Percentiles rank a stretch among this genome's conserved stretches.
Evolutionary conservation across 2,113 vertebrate genomes (phyloP).

Genomic region (Lagenorhynchus albirostris): DNA sequence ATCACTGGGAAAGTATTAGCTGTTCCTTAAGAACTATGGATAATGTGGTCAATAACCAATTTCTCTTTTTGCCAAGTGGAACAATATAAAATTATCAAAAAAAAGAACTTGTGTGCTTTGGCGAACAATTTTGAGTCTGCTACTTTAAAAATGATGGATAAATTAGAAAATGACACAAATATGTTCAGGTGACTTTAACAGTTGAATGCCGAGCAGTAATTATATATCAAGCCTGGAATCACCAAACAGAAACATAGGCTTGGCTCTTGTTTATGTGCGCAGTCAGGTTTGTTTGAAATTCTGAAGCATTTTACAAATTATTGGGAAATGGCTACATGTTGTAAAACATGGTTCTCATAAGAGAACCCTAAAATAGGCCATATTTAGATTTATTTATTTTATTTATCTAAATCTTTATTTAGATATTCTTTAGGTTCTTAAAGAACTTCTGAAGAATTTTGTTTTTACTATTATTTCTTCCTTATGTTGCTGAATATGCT

Average conservation of each 20-base stretch:
- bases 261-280: background rate
- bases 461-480: background rate
- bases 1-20: background rate
- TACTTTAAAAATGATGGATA: background rate
- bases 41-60: background rate
- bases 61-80: background rate
- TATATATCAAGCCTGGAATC: background rate
- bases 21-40: background rate
- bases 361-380: background rate
- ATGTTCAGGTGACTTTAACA: background rate
- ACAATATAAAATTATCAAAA: background rate
- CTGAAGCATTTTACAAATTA: background rate
- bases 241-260: background rate
- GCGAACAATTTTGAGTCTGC: background rate
- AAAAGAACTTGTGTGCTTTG: background rate
- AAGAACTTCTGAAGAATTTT: conserved; percentile 9
- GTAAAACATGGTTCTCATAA: background rate
- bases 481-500: background rate
- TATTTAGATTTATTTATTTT: background rate
- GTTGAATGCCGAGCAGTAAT: background rate
- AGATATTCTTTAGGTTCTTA: background rate
- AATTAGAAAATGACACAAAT: background rate
- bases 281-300: background rate
- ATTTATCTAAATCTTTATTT: background rate
- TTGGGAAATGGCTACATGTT: background rate